These are phyloP conservation scores for Drosophila ironensis DNA, from an alignment of 1,140 invertebrate species.

Conservation along the genomic window DNA sequence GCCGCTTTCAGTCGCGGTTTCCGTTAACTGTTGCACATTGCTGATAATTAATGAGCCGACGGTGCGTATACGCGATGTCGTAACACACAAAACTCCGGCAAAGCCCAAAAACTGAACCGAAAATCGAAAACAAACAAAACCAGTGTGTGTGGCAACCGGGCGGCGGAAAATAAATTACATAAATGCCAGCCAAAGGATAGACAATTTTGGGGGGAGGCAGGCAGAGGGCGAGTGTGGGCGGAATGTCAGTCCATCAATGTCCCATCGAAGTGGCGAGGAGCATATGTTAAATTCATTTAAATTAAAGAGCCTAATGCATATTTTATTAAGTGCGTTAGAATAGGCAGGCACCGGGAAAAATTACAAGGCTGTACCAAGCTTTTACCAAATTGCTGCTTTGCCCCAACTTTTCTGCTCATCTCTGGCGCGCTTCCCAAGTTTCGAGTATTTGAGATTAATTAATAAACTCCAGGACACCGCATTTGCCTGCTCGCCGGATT, in stretches of 20 bases:
- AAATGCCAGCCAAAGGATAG: background rate
- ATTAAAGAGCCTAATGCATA: background rate
- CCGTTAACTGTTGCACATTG: constrained; percentile 41
- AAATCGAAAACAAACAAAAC: background rate
- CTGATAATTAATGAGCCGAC: constrained; percentile 57
- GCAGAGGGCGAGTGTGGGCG: too few species aligned
- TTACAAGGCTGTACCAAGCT: too few species aligned
- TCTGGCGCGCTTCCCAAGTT: constrained; percentile 2
- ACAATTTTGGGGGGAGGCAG: background rate
- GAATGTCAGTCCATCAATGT: background rate
- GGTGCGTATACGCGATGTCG: constrained; percentile 41
- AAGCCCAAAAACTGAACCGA: too few species aligned
- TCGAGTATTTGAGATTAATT: constrained; percentile 53
- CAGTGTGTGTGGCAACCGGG: too few species aligned
- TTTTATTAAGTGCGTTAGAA: background rate
- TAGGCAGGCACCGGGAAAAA: too few species aligned
- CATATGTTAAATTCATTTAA: background rate
- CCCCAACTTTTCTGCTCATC: background rate
- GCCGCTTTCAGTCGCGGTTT: constrained; percentile 35
- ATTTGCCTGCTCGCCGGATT: constrained; percentile 8
- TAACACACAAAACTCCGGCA: background rate
- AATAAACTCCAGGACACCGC: constrained; percentile 8
- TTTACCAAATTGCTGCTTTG: background rate
- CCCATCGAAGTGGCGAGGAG: background rate
- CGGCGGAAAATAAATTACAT: background rate